Evolutionary conservation across 92 coral and sea anemone species (phyloP).

Genomic region (Epizoanthus scotinus): DNA sequence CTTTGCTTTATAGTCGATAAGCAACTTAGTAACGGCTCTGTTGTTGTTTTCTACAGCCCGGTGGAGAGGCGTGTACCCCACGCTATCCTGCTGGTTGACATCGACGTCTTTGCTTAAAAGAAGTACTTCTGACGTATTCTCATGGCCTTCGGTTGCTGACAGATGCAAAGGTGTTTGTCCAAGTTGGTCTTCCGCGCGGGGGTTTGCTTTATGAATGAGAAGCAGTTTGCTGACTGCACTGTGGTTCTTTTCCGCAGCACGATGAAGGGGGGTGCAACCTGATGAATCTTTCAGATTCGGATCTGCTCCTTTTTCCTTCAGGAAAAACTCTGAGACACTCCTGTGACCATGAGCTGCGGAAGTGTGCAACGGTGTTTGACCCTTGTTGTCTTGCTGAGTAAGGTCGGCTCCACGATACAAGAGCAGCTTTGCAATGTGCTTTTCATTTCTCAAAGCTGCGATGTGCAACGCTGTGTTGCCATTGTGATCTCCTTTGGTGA

Average conservation of each 20-base stretch:
- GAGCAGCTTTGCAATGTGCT: conserved; percentile 2
- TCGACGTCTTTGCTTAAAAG: not conserved
- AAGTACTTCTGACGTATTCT: too few relatives aligned
- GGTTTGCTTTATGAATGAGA: not conserved
- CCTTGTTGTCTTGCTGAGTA: not conserved
- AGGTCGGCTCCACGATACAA: not conserved
- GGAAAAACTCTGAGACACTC: not conserved
- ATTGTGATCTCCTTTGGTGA: not conserved
- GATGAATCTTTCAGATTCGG: not conserved
- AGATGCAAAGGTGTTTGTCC: conserved; percentile 18
- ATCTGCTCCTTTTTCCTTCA: not conserved
- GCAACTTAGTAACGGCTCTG: not conserved
- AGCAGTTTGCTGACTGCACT: not conserved
- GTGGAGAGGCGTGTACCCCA: conserved; percentile 13
- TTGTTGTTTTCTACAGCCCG: conserved; percentile 14
- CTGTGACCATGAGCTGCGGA: conserved; percentile 1
- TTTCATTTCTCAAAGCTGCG: conserved; percentile 3
- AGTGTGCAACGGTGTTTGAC: conserved; percentile 11
- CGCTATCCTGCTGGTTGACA: not conserved
- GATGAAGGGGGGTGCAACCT: conserved; percentile 12
- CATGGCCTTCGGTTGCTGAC: conserved; percentile 8
- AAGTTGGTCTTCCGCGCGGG: not conserved
- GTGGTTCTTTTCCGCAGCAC: conserved; percentile 8
- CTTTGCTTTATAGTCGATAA: not conserved
- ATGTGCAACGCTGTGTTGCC: conserved; percentile 12